Conservation (phyloP, 2,888 invertebrate genomes). For the Acrobasis consociella region DNA sequence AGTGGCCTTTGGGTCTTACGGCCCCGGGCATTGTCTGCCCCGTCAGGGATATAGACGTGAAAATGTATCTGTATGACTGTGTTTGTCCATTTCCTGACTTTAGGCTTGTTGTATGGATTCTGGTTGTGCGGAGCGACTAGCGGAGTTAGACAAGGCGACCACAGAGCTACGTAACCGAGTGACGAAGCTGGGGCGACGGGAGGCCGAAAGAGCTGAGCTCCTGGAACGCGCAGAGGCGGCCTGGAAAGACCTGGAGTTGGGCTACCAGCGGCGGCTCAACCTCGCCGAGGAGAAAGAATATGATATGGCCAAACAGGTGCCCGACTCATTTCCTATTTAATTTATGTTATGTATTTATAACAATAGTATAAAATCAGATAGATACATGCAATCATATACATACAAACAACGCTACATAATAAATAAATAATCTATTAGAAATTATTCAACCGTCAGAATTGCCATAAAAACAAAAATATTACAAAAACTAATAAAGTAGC, state of each 20-base stretch:
- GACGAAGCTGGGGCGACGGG: conserved; percentile 52
- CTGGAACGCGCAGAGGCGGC: conserved; percentile 69
- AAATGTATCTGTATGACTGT: no score
- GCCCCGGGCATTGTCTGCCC: no score
- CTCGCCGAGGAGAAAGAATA: conserved; percentile 61
- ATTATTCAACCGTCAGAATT: no score
- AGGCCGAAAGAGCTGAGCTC: conserved; percentile 60
- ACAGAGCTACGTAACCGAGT: conserved; percentile 56
- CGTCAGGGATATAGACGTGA: no score
- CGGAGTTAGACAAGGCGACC: conserved; percentile 49
- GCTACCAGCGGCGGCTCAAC: conserved; percentile 58
- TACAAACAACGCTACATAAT: no score
- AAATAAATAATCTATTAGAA: no score
- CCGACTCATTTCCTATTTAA: background rate
- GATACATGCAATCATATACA: no score
- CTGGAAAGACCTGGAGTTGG: conserved; percentile 67
- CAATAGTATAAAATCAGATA: no score
- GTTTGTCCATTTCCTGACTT: conserved; percentile 21
- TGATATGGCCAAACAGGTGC: conserved; percentile 56
- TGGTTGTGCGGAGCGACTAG: conserved; percentile 49
- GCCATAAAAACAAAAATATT: no score
- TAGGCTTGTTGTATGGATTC: conserved; percentile 61
- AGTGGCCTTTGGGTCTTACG: no score
- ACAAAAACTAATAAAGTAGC: no score
- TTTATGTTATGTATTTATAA: no score